A percentile compares a stretch with the other conserved stretches of the same genome.
Conservation (phyloP, 2,113 vertebrate species). For the Cynopterus brachyotis region DNA sequence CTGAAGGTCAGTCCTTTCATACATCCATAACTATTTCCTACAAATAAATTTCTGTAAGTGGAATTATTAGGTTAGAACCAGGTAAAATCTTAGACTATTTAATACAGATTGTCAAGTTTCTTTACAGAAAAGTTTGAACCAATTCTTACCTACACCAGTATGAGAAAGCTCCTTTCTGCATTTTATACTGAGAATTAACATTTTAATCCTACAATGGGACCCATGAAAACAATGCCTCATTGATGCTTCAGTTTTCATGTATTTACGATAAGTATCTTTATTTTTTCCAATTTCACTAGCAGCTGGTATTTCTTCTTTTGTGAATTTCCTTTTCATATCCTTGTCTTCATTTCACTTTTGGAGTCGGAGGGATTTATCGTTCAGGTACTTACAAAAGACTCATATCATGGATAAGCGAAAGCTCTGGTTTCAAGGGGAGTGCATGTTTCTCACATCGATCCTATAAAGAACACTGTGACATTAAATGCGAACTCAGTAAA, state of each 20-base stretch:
- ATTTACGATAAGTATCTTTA: neutral
- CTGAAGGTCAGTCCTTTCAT: neutral
- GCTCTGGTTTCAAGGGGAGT: neutral
- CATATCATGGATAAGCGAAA: neutral
- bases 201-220: neutral
- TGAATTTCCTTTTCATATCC: neutral
- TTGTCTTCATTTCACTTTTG: neutral
- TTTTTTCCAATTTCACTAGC: neutral
- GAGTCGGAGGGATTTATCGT: neutral
- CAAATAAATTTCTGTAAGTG: neutral
- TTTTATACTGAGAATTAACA: neutral
- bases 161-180: neutral
- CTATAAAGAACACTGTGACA: neutral
- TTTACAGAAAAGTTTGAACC: neutral
- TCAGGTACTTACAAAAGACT: neutral
- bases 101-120: neutral
- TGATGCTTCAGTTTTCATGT: neutral
- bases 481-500: neutral
- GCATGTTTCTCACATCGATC: neutral
- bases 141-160: neutral
- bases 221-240: neutral
- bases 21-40: neutral
- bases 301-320: neutral
- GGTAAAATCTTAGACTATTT: neutral
- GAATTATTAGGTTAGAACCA: neutral